These are phyloP conservation scores for Melinaea menophilus DNA, from an alignment of 2,888 invertebrate genomes.

Conservation along the genomic window DNA sequence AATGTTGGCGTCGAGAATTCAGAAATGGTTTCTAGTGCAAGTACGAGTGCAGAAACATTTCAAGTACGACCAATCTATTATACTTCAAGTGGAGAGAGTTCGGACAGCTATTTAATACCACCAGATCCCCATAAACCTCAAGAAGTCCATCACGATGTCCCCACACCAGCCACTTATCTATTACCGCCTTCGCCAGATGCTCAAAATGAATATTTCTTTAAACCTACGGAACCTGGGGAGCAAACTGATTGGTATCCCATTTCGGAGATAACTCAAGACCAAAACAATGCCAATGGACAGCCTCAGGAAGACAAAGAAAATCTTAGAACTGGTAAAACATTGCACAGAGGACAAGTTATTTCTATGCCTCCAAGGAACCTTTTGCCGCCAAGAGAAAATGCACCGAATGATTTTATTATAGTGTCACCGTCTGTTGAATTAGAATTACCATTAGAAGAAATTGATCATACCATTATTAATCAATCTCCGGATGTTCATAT, in stretches of 20 bases:
- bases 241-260: slow-evolving; percentile 71
- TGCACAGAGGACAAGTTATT: slow-evolving; percentile 34
- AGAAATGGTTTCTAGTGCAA: slow-evolving; percentile 31
- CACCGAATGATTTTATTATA: slow-evolving; percentile 53
- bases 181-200: slow-evolving; percentile 51
- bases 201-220: slow-evolving; percentile 44
- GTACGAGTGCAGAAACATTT: slow-evolving; percentile 35
- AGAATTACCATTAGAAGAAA: slow-evolving; percentile 50
- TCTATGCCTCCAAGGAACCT: slow-evolving; percentile 54
- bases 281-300: slow-evolving; percentile 26
- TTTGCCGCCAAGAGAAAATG: slow-evolving; percentile 57
- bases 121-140: slow-evolving; percentile 51
- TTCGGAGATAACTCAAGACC: slow-evolving; percentile 39
- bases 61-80: slow-evolving; percentile 51
- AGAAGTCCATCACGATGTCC: slow-evolving; percentile 44
- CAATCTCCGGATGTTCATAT: slow-evolving; percentile 3
- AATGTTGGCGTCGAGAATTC: slow-evolving; percentile 37
- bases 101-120: slow-evolving; percentile 59
- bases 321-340: slow-evolving; percentile 41
- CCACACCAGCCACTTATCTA: slow-evolving; percentile 59
- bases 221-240: slow-evolving; percentile 47
- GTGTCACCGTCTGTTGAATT: slow-evolving; percentile 64
- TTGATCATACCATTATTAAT: slow-evolving; percentile 19
- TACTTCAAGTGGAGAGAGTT: slow-evolving; percentile 43
- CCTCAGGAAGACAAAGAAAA: slow-evolving; percentile 9